Conservation (phyloP, 1,140 invertebrate genomes). For the Scaptomyza hsui region DNA sequence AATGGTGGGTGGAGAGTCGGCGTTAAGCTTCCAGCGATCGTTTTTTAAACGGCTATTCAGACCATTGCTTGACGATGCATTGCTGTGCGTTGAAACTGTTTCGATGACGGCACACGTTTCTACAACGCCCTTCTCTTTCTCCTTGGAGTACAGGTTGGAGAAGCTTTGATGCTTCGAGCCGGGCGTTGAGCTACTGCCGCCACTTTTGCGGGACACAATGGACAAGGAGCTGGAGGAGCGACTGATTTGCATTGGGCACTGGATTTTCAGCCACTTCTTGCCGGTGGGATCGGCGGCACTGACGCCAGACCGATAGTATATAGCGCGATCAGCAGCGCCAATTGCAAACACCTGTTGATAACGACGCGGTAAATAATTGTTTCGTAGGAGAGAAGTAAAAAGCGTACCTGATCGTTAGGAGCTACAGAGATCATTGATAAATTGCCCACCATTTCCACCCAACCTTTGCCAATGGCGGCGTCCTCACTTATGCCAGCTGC, state of each 20-base stretch:
- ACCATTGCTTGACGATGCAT: conserved; percentile 73
- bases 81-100: conserved; percentile 87
- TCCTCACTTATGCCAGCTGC: conserved; percentile 88
- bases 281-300: conserved; percentile 91
- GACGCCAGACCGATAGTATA: conserved; percentile 93
- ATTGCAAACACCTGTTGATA: conserved; percentile 86
- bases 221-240: conserved; percentile 89
- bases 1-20: conserved; percentile 77
- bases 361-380: neutral
- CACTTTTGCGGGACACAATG: conserved; percentile 83
- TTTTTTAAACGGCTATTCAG: conserved; percentile 70
- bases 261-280: conserved; percentile 92
- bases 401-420: conserved; percentile 90
- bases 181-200: conserved; percentile 85
- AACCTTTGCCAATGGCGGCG: conserved; percentile 89
- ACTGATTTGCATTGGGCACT: conserved; percentile 91
- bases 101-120: conserved; percentile 83
- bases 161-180: conserved; percentile 83
- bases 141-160: conserved; percentile 77
- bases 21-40: conserved; percentile 69
- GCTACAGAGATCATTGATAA: conserved; percentile 93
- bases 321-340: conserved; percentile 87
- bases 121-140: conserved; percentile 80
- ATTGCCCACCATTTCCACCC: conserved; percentile 93
- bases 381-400: conserved; percentile 84